phyloP scores from a whole-genome alignment of 1,140 invertebrate species.

The Drosophila obscura region DNA sequence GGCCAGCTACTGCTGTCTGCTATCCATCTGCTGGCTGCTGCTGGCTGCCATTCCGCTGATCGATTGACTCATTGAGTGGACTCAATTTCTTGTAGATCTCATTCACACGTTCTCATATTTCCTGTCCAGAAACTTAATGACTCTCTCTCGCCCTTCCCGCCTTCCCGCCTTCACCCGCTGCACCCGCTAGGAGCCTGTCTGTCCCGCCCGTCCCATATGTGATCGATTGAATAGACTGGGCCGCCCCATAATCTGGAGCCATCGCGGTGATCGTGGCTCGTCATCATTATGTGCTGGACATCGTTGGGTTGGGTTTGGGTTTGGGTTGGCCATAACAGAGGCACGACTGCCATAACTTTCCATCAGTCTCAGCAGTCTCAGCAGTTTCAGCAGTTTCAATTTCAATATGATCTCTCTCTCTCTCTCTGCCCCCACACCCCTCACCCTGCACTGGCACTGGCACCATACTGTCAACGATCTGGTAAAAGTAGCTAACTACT shows the following conservation, averaged over 20 bases:
- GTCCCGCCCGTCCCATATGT: background rate
- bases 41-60: background rate
- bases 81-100: constrained; percentile 11
- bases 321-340: constrained; percentile 12
- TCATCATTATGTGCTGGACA: constrained; percentile 49
- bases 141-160: background rate
- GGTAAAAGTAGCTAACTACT: constrained; percentile 75
- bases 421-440: constrained; percentile 25
- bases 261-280: constrained; percentile 45
- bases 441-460: constrained; percentile 11
- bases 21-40: background rate
- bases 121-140: constrained; percentile 36
- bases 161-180: background rate
- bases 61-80: constrained; percentile 2
- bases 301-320: background rate
- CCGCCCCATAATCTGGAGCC: constrained; percentile 69
- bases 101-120: constrained; percentile 54
- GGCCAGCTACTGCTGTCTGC: too few relatives aligned
- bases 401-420: constrained; percentile 61
- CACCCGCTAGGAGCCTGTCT: too few relatives aligned
- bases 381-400: constrained; percentile 58
- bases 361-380: constrained; percentile 21
- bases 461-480: constrained; percentile 25
- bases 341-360: constrained; percentile 66
- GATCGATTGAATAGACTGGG: constrained; percentile 56